Evolutionary conservation across 2,888 invertebrate genomes (phyloP).

Genomic region (Hyles lineata): DNA sequence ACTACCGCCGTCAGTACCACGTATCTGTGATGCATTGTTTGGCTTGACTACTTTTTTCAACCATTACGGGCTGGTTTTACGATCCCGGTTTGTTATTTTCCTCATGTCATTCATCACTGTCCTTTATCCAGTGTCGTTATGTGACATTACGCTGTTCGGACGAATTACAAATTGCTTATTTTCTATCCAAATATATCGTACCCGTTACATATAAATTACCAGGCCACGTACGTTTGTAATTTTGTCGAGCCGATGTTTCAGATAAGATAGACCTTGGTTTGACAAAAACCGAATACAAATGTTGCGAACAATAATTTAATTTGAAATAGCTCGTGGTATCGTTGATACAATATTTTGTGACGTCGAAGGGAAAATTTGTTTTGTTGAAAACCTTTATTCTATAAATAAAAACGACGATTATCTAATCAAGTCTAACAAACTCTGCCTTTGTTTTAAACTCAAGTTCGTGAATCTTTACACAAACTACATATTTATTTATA

Average conservation of each 20-base stretch:
- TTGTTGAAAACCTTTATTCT: too few species aligned
- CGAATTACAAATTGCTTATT: slow-evolving; percentile 30
- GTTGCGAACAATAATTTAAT: slow-evolving; percentile 7
- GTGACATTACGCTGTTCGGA: slow-evolving; percentile 32
- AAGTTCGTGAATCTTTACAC: too few species aligned
- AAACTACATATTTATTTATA: too few species aligned
- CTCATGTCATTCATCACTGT: slow-evolving; percentile 33
- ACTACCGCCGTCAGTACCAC: slow-evolving; percentile 1
- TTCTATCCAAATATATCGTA: slow-evolving; percentile 22
- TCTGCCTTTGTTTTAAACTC: too few species aligned
- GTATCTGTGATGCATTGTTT: slow-evolving; percentile 32
- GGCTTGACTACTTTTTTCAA: slow-evolving; percentile 32
- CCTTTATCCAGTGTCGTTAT: slow-evolving; percentile 32
- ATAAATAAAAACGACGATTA: too few species aligned
- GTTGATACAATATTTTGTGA: not conserved
- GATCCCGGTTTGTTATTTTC: slow-evolving; percentile 34
- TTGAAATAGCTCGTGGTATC: not conserved
- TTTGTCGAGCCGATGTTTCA: slow-evolving; percentile 18
- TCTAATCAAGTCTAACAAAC: too few species aligned
- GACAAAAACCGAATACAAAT: slow-evolving; percentile 24
- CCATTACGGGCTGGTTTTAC: slow-evolving; percentile 34
- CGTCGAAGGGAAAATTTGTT: not conserved
- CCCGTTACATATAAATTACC: slow-evolving; percentile 19
- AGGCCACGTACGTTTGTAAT: slow-evolving; percentile 19
- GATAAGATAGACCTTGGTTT: slow-evolving; percentile 19